Conservation (phyloP, 2,113 vertebrate genomes). For the Myanophis thanlyinensis region DNA sequence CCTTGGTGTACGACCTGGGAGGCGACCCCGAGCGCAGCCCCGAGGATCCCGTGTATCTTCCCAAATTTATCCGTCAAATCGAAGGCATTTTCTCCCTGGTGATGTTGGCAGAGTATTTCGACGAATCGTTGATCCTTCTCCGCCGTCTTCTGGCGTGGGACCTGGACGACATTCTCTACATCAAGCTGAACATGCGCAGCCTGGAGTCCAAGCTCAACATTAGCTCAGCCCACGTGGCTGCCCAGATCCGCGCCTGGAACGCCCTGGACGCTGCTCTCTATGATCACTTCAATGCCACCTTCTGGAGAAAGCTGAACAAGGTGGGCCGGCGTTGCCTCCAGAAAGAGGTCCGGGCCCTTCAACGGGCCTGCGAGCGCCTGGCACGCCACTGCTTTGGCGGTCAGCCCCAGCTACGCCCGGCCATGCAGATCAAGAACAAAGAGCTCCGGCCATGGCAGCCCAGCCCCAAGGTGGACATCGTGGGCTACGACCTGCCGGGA, state of each 20-base stretch:
- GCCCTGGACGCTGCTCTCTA: slow-evolving; percentile 78
- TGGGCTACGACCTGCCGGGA: slow-evolving; percentile 81
- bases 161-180: slow-evolving; percentile 81
- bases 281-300: slow-evolving; percentile 81
- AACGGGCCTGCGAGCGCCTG: slow-evolving; percentile 71
- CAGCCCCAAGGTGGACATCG: slow-evolving; percentile 79
- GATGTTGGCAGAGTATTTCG: slow-evolving; percentile 87
- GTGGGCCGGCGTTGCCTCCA: slow-evolving; percentile 75
- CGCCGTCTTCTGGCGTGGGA: slow-evolving; percentile 84
- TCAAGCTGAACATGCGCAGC: slow-evolving; percentile 84
- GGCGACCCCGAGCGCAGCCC: slow-evolving; percentile 76
- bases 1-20: slow-evolving; percentile 82
- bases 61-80: slow-evolving; percentile 71
- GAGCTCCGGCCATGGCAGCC: slow-evolving; percentile 86
- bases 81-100: slow-evolving; percentile 81
- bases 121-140: slow-evolving; percentile 84
- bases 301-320: slow-evolving; percentile 76
- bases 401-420: slow-evolving; percentile 67
- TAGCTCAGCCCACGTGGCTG: slow-evolving; percentile 54
- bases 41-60: slow-evolving; percentile 64
- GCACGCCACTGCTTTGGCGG: slow-evolving; percentile 75
- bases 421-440: slow-evolving; percentile 80
- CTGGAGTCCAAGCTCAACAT: slow-evolving; percentile 71
- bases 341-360: slow-evolving; percentile 75
- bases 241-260: slow-evolving; percentile 80